Percentiles rank a stretch among this genome's conserved stretches.
Evolutionary conservation across 2,113 vertebrate genomes (phyloP).

Genomic region (Lepus timidus): DNA sequence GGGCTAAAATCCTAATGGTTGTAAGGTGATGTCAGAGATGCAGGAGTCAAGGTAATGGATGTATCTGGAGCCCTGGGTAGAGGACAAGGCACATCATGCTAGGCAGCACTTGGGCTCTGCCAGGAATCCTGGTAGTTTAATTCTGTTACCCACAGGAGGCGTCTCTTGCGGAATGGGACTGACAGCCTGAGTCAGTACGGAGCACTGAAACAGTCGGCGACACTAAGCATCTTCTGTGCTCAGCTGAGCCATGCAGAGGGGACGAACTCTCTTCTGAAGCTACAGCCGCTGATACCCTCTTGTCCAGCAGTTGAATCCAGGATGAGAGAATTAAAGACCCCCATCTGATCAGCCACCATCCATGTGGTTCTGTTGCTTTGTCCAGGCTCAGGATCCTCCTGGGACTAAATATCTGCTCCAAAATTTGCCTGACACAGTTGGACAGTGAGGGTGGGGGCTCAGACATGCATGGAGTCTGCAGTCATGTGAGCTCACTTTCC

Average conservation of each 20-base stretch:
- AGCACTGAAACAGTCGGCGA: background rate
- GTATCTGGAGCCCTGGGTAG: background rate
- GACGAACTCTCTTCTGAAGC: background rate
- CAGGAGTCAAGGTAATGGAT: background rate
- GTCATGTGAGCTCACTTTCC: background rate
- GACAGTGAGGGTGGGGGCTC: too few species aligned
- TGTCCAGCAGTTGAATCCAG: background rate
- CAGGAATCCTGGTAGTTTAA: background rate
- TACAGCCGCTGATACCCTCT: too few species aligned
- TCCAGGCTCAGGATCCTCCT: too few species aligned
- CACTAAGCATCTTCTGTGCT: too few species aligned
- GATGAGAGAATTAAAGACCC: background rate
- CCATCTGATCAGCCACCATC: too few species aligned
- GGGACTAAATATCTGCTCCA: background rate
- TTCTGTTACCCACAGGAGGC: background rate
- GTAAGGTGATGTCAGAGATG: background rate
- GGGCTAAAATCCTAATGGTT: background rate
- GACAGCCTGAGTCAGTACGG: background rate
- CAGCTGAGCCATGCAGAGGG: background rate
- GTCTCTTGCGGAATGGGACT: background rate
- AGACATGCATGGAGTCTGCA: background rate
- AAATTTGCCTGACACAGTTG: background rate
- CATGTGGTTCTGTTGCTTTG: background rate
- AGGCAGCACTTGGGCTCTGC: background rate
- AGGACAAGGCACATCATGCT: accelerated